Evolutionary conservation across 2,888 invertebrate genomes (phyloP), one percentile per base, ranked within the genome.

Genomic region (Sipha maydis): DNA sequence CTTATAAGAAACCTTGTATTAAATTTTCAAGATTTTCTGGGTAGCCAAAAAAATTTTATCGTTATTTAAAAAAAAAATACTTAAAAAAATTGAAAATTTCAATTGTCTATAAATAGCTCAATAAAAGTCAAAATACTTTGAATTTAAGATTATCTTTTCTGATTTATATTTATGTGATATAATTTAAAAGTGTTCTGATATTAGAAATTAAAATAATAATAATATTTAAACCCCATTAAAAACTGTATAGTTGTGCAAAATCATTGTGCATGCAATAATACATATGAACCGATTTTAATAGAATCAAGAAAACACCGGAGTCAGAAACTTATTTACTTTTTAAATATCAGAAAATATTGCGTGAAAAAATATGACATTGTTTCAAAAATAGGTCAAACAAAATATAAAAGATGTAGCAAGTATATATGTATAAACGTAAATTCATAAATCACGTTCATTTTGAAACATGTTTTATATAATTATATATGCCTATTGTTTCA

Each of bases 321-420:
- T 80, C 21, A 14, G 54, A 34, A 79, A 8, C 61, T 17, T 31
- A 3, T 17, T 17, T 14, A 69, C n/a, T n/a, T n/a, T n/a, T 71
- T 14, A 28, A 71, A 17, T 71, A 28, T 17, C 17, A 17, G 14
- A 71, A 71, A 71, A 71, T 31, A n/a, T 11, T 25, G 61, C 25
- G 5, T 28, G 25, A 56, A 78, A 78, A 48, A 48, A 9, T 61
- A 28, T 14, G 25, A 19, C 31, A n/a, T 80, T 31, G 17, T 67
- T 80, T 80, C 14, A 0, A 79, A 61, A 38, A 67, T 38, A 80
- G 80, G 17, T 67, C 61, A 80, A 80, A 34, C 38, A 80, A 56
- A 56, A 38, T 21, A 61, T 38, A 0, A 80, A 67, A 38, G 17
- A 80, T 17, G 21, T 61, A 61, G n/a, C 56, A n/a, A 61, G 25